Evolutionary conservation across 1,140 invertebrate genomes (phyloP).

Genomic region (Callitettix versicolor): DNA sequence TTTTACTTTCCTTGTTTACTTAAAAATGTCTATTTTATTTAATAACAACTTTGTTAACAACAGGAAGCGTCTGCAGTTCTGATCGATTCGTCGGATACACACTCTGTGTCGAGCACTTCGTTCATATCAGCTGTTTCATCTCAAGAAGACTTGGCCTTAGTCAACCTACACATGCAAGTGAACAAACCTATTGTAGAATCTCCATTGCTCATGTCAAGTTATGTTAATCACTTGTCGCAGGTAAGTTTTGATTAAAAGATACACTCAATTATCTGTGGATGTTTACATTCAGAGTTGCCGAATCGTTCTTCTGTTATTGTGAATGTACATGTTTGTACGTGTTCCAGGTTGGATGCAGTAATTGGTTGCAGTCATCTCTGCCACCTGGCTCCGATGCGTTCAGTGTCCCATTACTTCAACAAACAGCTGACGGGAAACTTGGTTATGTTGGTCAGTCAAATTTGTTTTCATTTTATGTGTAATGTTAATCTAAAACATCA

Average conservation of each 20-base stretch:
- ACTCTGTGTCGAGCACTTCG: constrained; percentile 70
- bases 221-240: constrained; percentile 85
- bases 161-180: constrained; percentile 90
- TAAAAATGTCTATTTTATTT: not conserved
- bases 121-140: constrained; percentile 50
- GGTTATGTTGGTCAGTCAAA: constrained; percentile 53
- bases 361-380: constrained; percentile 61
- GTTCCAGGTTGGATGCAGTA: constrained; percentile 44
- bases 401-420: constrained; percentile 47
- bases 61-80: constrained; percentile 22
- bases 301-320: not conserved
- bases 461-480: not conserved
- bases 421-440: constrained; percentile 58
- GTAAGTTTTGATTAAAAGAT: constrained; percentile 33
- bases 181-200: constrained; percentile 90
- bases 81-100: constrained; percentile 48
- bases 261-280: no score
- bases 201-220: constrained; percentile 87
- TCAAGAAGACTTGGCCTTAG: constrained; percentile 84
- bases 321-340: not conserved
- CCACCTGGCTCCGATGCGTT: constrained; percentile 52
- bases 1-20: not conserved
- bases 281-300: no score
- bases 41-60: not conserved
- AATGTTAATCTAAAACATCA: not conserved